Evolutionary conservation across 2,888 invertebrate genomes (phyloP).

Genomic region (Diabrotica balteata): DNA sequence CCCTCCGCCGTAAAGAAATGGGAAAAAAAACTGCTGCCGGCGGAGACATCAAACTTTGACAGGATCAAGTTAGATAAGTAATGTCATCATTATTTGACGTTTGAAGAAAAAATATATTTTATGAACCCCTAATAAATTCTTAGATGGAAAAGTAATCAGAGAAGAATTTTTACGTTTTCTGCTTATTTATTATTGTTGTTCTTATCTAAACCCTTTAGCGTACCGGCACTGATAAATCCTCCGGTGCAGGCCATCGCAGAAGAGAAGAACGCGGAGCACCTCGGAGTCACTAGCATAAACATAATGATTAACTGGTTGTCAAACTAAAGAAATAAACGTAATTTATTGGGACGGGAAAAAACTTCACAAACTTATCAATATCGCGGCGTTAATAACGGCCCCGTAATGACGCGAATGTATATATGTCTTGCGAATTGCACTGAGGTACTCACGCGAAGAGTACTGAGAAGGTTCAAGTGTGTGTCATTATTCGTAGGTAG

Average conservation of each 20-base stretch:
- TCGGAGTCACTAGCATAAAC: constrained; percentile 59
- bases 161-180: too few species aligned
- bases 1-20: too few species aligned
- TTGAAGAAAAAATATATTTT: too few species aligned
- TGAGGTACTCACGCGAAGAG: constrained; percentile 3
- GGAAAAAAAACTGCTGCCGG: too few species aligned
- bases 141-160: too few species aligned
- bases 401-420: constrained; percentile 60
- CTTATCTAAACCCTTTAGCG: background rate
- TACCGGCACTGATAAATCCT: constrained; percentile 3
- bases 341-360: constrained; percentile 60
- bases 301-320: constrained; percentile 60
- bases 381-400: constrained; percentile 60
- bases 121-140: too few species aligned
- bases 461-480: too few species aligned
- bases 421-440: constrained; percentile 17
- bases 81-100: too few species aligned
- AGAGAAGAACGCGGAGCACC: constrained; percentile 33
- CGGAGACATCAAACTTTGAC: too few species aligned
- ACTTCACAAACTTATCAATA: constrained; percentile 61
- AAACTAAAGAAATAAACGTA: constrained; percentile 61
- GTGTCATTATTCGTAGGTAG: too few species aligned
- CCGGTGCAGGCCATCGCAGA: constrained; percentile 9
- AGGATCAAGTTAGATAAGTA: too few species aligned
- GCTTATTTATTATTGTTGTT: too few species aligned